phyloP scores from a whole-genome alignment of 2,888 invertebrate genomes.

The Balanococcus diminutus region DNA sequence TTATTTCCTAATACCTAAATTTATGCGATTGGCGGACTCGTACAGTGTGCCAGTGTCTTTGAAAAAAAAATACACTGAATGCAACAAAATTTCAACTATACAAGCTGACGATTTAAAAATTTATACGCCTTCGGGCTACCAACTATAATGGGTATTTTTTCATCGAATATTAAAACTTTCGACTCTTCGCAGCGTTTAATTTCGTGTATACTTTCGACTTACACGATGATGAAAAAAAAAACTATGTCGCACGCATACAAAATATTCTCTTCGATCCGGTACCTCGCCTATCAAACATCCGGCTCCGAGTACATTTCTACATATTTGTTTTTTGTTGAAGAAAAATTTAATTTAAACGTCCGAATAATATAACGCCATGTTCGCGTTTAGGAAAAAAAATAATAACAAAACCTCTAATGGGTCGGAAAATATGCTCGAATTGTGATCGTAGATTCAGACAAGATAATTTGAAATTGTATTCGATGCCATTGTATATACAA shows the following conservation, averaged over 20 bases:
- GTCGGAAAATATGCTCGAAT: neutral
- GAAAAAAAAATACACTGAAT: neutral
- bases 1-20: slow-evolving; percentile 34
- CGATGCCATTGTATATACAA: neutral
- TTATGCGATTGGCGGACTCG: neutral
- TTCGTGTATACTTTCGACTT: no score
- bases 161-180: slow-evolving; percentile 1
- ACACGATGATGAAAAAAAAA: neutral
- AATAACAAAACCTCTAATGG: neutral
- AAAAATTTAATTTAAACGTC: slow-evolving; percentile 20
- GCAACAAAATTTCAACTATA: neutral
- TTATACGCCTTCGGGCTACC: neutral
- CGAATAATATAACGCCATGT: neutral
- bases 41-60: neutral
- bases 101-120: neutral
- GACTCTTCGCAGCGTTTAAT: no score
- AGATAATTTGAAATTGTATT: slow-evolving; percentile 7
- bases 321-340: slow-evolving; percentile 1
- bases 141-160: slow-evolving; percentile 3
- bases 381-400: neutral
- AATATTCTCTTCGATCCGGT: slow-evolving; percentile 8
- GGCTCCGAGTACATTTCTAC: neutral
- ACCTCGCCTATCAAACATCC: slow-evolving; percentile 5
- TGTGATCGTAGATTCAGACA: slow-evolving; percentile 11
- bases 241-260: slow-evolving; percentile 23